These are phyloP conservation scores for Phylloscopus trochilus DNA, from an alignment of 2,113 vertebrate genomes.

Conservation along the genomic window DNA sequence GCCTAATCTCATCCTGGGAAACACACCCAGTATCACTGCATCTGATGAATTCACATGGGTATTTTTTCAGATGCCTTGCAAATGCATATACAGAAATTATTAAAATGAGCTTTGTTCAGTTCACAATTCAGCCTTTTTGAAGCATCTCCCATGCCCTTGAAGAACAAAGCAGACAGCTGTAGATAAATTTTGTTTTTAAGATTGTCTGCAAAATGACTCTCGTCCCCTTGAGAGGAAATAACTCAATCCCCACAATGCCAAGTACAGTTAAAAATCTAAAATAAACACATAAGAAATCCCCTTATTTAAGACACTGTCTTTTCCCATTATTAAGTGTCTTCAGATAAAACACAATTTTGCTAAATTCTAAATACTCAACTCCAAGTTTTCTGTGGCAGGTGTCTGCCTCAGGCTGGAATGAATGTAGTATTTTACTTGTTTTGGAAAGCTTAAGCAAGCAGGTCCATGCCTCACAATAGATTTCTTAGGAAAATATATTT, in stretches of 20 bases:
- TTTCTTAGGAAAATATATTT: background rate
- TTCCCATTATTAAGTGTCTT: background rate
- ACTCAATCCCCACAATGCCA: background rate
- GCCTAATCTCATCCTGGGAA: slow-evolving; percentile 29
- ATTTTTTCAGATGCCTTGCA: slow-evolving; percentile 1
- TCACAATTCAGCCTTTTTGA: slow-evolving; percentile 1
- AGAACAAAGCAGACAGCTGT: background rate
- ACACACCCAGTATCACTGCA: background rate
- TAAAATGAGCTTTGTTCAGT: slow-evolving; percentile 27
- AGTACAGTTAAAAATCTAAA: background rate
- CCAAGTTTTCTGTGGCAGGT: background rate
- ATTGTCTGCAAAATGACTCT: background rate
- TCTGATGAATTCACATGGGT: background rate
- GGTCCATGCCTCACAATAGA: background rate
- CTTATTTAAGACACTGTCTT: background rate
- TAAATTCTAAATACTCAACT: background rate
- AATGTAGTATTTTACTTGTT: background rate
- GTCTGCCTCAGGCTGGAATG: background rate
- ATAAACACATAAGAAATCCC: background rate
- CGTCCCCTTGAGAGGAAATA: slow-evolving; percentile 25
- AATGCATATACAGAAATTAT: background rate
- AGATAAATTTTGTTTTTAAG: slow-evolving; percentile 22
- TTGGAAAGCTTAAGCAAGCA: background rate
- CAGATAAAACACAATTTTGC: background rate
- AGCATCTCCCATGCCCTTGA: slow-evolving; percentile 12